These are phyloP conservation scores for Carterocephalus palaemon DNA, from an alignment of 2,888 invertebrate genomes.

Conservation along the genomic window DNA sequence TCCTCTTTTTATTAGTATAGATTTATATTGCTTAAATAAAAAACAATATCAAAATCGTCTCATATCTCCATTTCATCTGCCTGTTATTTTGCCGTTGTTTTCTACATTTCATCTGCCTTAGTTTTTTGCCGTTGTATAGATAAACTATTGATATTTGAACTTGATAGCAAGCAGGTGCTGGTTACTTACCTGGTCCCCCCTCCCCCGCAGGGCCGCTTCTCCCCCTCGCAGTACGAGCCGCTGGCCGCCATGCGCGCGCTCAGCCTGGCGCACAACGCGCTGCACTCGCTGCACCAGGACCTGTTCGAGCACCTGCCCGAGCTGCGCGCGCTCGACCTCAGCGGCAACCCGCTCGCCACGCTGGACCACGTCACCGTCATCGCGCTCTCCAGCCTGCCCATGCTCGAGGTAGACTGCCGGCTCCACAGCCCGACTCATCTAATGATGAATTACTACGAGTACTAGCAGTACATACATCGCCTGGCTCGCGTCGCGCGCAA, in stretches of 20 bases:
- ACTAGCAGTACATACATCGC: not conserved
- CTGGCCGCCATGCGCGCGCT: constrained; percentile 78
- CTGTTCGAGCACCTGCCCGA: constrained; percentile 86
- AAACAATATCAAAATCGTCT: too few relatives aligned
- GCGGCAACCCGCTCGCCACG: constrained; percentile 85
- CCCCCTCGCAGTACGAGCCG: constrained; percentile 79
- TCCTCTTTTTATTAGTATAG: too few relatives aligned
- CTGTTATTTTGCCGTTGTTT: too few relatives aligned
- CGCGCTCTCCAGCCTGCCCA: constrained; percentile 82
- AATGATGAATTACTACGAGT: not conserved
- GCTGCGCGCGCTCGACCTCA: constrained; percentile 83
- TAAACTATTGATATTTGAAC: too few relatives aligned
- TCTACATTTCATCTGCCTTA: too few relatives aligned
- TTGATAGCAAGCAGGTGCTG: too few relatives aligned
- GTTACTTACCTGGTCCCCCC: too few relatives aligned
- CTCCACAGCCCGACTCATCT: too few relatives aligned
- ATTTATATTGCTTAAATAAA: too few relatives aligned
- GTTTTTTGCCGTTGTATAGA: too few relatives aligned
- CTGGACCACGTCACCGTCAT: constrained; percentile 81
- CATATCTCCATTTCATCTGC: too few relatives aligned
- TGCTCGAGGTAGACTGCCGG: constrained; percentile 82
- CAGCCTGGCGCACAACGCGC: constrained; percentile 83
- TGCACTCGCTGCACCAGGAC: constrained; percentile 84
- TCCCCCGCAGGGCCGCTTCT: constrained; percentile 54
- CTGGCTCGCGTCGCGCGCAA: too few relatives aligned